phyloP scores from a whole-genome alignment of 35 echinoderm and acorn worm species.

The Eucidaris tribuloides region DNA sequence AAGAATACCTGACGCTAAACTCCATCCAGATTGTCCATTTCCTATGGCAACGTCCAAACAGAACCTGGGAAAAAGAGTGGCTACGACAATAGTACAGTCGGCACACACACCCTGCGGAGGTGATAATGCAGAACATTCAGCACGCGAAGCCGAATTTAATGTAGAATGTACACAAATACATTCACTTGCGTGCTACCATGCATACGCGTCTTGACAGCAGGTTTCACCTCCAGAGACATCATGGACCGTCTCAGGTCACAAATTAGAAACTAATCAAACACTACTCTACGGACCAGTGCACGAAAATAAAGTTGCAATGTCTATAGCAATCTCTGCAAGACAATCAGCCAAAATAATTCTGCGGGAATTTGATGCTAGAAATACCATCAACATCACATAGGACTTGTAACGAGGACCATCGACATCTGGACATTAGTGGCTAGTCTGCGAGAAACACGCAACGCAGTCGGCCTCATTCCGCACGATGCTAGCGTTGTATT shows the following conservation, averaged over 20 bases:
- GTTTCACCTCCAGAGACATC: not conserved
- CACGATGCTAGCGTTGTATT: too few species aligned
- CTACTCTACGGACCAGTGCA: constrained; percentile 15
- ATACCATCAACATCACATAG: too few species aligned
- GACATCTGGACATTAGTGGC: too few species aligned
- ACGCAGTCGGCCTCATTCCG: too few species aligned
- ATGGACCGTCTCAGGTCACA: not conserved
- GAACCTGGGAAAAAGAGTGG: not conserved
- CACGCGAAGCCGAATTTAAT: not conserved
- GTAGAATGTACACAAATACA: constrained; percentile 27
- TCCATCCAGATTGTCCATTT: constrained; percentile 30
- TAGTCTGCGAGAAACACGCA: too few species aligned
- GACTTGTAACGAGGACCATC: too few species aligned
- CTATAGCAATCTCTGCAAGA: too few species aligned
- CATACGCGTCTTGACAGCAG: not conserved
- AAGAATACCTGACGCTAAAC: constrained; percentile 16
- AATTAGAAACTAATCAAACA: not conserved
- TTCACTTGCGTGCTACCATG: not conserved
- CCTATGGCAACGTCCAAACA: constrained; percentile 23
- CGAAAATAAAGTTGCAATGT: constrained; percentile 19
- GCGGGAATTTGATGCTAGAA: too few species aligned
- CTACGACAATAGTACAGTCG: constrained; percentile 23
- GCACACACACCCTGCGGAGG: constrained; percentile 11
- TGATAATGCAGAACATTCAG: constrained; percentile 11
- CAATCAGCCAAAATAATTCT: too few species aligned